Conservation (phyloP, 2,113 vertebrate species). For the Okapia johnstoni region DNA sequence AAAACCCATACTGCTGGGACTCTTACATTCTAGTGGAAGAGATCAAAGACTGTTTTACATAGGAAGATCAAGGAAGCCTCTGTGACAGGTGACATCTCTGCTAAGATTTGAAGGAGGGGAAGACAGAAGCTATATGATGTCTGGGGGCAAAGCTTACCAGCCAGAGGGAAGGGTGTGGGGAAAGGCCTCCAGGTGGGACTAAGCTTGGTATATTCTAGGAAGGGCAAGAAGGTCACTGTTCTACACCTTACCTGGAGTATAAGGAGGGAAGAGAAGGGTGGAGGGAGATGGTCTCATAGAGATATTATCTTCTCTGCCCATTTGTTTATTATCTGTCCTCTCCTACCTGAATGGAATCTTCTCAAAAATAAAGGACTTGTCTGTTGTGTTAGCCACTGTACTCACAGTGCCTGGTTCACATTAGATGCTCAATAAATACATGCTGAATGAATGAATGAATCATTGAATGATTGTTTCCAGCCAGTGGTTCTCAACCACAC, state of each 20-base stretch:
- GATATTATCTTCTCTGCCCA: not conserved
- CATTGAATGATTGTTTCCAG: not conserved
- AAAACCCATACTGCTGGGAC: not conserved
- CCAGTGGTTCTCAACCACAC: not conserved
- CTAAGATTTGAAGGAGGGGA: not conserved
- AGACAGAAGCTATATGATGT: not conserved
- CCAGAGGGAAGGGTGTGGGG: fast-evolving
- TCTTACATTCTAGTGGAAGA: not conserved
- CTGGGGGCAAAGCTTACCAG: not conserved
- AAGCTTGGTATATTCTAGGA: not conserved
- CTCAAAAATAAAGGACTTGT: not conserved
- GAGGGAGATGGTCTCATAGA: not conserved
- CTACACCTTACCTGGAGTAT: not conserved
- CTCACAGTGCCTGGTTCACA: not conserved
- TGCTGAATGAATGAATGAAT: not conserved
- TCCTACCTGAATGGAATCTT: not conserved
- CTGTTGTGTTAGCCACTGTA: not conserved
- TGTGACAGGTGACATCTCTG: not conserved
- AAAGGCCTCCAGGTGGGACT: not conserved
- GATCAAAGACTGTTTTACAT: not conserved
- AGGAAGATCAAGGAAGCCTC: not conserved
- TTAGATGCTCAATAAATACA: not conserved
- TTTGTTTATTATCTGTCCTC: not conserved
- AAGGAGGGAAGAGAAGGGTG: not conserved
- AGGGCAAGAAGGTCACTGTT: not conserved